phyloP scores from a whole-genome alignment of 37 sponge, comb jelly and placozoan species.

The Aphrocallistes beatrix region DNA sequence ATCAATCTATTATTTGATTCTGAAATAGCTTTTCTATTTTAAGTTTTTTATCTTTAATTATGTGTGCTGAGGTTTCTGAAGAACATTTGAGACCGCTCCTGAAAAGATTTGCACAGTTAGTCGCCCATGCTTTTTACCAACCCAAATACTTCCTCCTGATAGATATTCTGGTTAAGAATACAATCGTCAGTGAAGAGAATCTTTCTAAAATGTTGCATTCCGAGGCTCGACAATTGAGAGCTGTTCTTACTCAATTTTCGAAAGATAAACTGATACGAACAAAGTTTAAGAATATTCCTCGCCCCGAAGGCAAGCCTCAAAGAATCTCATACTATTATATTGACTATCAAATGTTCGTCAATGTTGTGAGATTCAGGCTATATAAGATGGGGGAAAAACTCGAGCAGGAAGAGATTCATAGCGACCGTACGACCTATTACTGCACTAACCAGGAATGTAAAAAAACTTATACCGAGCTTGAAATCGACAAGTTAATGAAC shows the following conservation, averaged over 20 bases:
- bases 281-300: neutral
- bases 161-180: conserved; percentile 1
- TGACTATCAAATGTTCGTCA: conserved; percentile 81
- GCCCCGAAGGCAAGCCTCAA: conserved; percentile 18
- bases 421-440: conserved; percentile 51
- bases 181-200: neutral
- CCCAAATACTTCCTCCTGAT: neutral
- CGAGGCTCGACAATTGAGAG: neutral
- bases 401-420: conserved; percentile 47
- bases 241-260: neutral
- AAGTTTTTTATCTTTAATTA: too few species aligned
- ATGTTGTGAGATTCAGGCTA: conserved; percentile 79
- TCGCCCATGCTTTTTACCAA: neutral
- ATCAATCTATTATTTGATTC: too few species aligned
- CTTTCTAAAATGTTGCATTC: neutral
- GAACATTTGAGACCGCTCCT: neutral
- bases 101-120: neutral
- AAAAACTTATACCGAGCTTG: conserved; percentile 49
- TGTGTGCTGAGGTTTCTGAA: conserved; percentile 19
- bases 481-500: conserved; percentile 61
- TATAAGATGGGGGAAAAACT: conserved; percentile 64
- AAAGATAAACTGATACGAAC: neutral
- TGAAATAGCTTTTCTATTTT: too few species aligned
- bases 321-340: conserved; percentile 63
- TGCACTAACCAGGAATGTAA: conserved; percentile 44